phyloP scores from a whole-genome alignment of 1,140 invertebrate species.

The Drosophila littoralis region DNA sequence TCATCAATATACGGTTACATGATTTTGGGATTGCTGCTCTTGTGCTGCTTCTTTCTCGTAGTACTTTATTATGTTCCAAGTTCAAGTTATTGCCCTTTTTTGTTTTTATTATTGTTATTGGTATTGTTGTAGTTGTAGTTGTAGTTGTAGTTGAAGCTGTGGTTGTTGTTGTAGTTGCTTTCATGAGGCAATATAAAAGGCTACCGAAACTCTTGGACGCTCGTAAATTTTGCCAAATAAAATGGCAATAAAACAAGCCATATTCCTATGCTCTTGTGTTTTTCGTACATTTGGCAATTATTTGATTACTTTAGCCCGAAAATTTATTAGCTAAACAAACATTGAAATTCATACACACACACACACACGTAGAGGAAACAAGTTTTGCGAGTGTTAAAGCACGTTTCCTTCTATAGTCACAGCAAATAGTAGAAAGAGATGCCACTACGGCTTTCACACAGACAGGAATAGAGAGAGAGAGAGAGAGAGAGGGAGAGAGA shows the following conservation, averaged over 20 bases:
- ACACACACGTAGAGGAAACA: conserved; percentile 14
- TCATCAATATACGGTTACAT: conserved; percentile 48
- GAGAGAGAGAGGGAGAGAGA: conserved; percentile 11
- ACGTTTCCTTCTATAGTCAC: conserved; percentile 23
- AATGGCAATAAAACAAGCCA: conserved; percentile 78
- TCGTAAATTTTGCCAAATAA: conserved; percentile 81
- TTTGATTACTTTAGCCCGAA: conserved; percentile 77
- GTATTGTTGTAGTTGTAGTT: conserved; percentile 20
- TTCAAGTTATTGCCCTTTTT: conserved; percentile 40
- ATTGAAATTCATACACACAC: conserved; percentile 56
- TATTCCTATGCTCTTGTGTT: conserved; percentile 61
- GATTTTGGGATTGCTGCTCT: conserved; percentile 12
- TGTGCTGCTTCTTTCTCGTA: conserved; percentile 20
- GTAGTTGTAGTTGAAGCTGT: conserved; percentile 12
- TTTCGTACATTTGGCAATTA: conserved; percentile 76
- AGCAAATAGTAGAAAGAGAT: conserved; percentile 8
- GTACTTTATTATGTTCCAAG: conserved; percentile 46
- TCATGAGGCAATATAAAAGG: conserved; percentile 39
- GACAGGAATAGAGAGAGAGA: not conserved
- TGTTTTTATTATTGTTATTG: conserved; percentile 11
- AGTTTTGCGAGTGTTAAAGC: conserved; percentile 24
- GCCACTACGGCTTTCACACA: not conserved
- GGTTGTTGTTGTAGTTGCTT: conserved; percentile 37
- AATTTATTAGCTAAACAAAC: conserved; percentile 81
- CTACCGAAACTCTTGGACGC: conserved; percentile 70